Percentiles rank a stretch among this genome's conserved stretches.
Conservation (phyloP, 1,140 invertebrate genomes). For the Thaumetopoea pityocampa region DNA sequence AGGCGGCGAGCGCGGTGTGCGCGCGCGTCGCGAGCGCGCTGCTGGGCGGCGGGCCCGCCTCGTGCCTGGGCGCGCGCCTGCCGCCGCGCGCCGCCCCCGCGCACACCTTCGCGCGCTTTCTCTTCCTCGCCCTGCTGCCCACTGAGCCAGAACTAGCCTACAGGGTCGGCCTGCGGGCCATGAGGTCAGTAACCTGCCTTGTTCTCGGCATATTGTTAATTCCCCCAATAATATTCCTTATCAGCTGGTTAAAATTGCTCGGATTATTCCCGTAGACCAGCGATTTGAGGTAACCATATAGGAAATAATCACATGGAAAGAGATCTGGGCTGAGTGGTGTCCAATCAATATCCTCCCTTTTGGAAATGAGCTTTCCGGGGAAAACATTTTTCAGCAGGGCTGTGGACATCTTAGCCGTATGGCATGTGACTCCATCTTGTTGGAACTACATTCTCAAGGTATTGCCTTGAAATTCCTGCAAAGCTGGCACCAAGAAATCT, state of each 20-base stretch:
- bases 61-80: constrained; percentile 83
- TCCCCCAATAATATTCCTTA: constrained; percentile 20
- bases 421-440: constrained; percentile 36
- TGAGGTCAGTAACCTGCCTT: constrained; percentile 74
- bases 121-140: constrained; percentile 85
- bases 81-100: constrained; percentile 88
- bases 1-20: constrained; percentile 80
- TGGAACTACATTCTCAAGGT: constrained; percentile 32
- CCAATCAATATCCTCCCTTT: constrained; percentile 21
- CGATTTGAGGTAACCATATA: constrained; percentile 40
- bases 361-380: constrained; percentile 21
- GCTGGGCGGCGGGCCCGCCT: constrained; percentile 84
- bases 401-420: constrained; percentile 29
- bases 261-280: constrained; percentile 32
- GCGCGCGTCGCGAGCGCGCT: constrained; percentile 78
- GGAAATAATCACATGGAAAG: constrained; percentile 35
- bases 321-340: constrained; percentile 1
- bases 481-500: constrained; percentile 26
- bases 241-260: constrained; percentile 15
- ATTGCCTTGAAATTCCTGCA: constrained; percentile 23
- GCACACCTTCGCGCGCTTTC: constrained; percentile 88
- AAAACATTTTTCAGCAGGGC: constrained; percentile 21
- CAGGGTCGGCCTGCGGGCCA: constrained; percentile 79
- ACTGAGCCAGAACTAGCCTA: constrained; percentile 87
- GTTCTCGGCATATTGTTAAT: constrained; percentile 23